Evolutionary conservation across 2,888 invertebrate species (phyloP), one percentile per base, ranked within the genome.

Genomic region (Pocota personata): DNA sequence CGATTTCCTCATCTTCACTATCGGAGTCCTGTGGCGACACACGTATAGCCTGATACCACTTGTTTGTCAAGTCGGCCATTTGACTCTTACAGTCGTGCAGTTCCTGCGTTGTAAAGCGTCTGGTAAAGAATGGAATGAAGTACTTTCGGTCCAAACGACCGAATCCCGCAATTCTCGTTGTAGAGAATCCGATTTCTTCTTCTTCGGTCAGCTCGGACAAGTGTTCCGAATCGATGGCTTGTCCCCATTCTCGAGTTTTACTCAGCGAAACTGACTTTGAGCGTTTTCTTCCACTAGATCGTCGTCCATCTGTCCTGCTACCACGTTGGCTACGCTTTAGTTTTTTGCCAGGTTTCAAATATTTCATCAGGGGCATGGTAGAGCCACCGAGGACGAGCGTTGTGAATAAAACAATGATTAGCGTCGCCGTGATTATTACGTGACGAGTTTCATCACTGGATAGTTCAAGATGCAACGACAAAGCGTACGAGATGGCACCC

Each of bases 231-330:
- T 98, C 98, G 88, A 98, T 96, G 10, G 98, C 96, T 93, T 97
- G 97, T 1, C 98, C 98, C 98, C 98, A 98, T 94, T 99, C 99
- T 90, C 97, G 96, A 0, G 99, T 99, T 94, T 99, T 99, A 89
- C 98, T 98, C 82, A 99, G 94, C 71, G 98, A 97, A 57, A 99
- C 96, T 92, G 97, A 97, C 90, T 97, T 96, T 43, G 94, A 94
- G 88, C 93, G 94, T 88, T 95, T 95, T 88, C 95, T 94, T 40
- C 95, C 93, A 76, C 93, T 90, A 77, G 93, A 90, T 0, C 93
- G 93, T n/a, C 93, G 91, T 10, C 83, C 69, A 0, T 67, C 37
- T 0, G 57, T 14, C 93, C 19, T 91, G 6, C 89, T 88, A 1
- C 79, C 75, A 10, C 89, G 88, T 19, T 91, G 90, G 32, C 89